Percentiles rank a stretch among this genome's conserved stretches.
phyloP scores from a whole-genome alignment of 2,797 vertebrate genomes.

The Enteromius radiatus region DNA sequence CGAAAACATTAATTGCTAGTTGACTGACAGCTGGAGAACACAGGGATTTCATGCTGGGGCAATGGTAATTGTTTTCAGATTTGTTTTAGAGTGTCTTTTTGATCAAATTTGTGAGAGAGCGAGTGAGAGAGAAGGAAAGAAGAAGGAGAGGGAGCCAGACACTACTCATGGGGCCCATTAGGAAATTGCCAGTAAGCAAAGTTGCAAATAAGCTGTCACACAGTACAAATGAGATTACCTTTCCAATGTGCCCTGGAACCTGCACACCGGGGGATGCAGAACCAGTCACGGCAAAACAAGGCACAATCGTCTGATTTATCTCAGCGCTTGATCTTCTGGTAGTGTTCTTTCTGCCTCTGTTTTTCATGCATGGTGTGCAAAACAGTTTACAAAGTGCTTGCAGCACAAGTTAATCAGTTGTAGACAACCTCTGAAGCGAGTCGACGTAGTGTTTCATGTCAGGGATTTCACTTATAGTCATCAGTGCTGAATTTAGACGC shows the following conservation, averaged over 20 bases:
- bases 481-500: slow-evolving; percentile 27
- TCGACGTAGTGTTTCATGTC: slow-evolving; percentile 59
- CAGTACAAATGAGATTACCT: slow-evolving; percentile 87
- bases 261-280: slow-evolving; percentile 69
- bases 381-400: slow-evolving; percentile 73
- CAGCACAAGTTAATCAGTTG: slow-evolving; percentile 78
- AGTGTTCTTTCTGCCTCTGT: slow-evolving; percentile 69
- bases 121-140: slow-evolving; percentile 66
- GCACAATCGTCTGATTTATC: slow-evolving; percentile 76
- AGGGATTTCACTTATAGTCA: slow-evolving; percentile 56
- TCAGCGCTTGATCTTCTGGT: slow-evolving; percentile 74
- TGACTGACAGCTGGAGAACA: slow-evolving; percentile 77
- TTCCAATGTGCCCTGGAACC: slow-evolving; percentile 78
- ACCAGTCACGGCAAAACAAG: slow-evolving; percentile 73
- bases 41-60: slow-evolving; percentile 41
- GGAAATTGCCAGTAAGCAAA: slow-evolving; percentile 77
- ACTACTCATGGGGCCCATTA: slow-evolving; percentile 75
- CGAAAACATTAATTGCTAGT: slow-evolving; percentile 76
- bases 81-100: slow-evolving; percentile 79
- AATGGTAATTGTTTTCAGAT: slow-evolving; percentile 74
- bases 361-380: slow-evolving; percentile 70
- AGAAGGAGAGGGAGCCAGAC: slow-evolving; percentile 68
- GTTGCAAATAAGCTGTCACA: slow-evolving; percentile 84
- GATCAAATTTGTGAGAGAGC: slow-evolving; percentile 73
- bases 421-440: slow-evolving; percentile 70